Evolutionary conservation across 2,113 vertebrate species (phyloP).

Genomic region (Pelvicachromis taeniatus): DNA sequence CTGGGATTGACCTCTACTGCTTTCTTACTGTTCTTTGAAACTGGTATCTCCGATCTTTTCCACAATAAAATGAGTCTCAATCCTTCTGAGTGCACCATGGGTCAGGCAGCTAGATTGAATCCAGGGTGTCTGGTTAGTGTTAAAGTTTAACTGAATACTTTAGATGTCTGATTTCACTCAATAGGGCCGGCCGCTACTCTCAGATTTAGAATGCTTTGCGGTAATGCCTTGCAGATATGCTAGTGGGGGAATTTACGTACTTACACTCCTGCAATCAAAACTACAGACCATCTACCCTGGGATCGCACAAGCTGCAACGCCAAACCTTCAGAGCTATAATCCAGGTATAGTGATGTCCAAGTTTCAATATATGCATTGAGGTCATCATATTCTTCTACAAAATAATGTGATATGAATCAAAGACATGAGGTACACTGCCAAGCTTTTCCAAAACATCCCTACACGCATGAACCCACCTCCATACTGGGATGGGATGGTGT

Average conservation of each 20-base stretch:
- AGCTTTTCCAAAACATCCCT: background rate
- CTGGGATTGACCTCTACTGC: slow-evolving; percentile 14
- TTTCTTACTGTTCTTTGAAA: slow-evolving; percentile 43
- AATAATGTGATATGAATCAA: background rate
- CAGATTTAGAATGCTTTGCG: slow-evolving; percentile 30
- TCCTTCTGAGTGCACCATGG: slow-evolving; percentile 60
- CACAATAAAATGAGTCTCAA: slow-evolving; percentile 58
- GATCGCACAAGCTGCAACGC: background rate
- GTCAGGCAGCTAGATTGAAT: slow-evolving; percentile 63
- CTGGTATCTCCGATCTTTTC: slow-evolving; percentile 32
- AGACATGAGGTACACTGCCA: background rate
- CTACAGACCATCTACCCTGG: background rate
- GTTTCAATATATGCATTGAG: background rate
- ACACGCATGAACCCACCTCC: background rate
- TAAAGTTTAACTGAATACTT: slow-evolving; percentile 56
- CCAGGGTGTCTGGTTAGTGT: slow-evolving; percentile 71
- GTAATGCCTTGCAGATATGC: slow-evolving; percentile 56
- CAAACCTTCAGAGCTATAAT: background rate
- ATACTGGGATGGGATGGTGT: background rate
- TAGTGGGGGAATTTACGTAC: background rate
- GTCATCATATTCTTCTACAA: background rate
- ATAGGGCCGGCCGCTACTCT: slow-evolving; percentile 37
- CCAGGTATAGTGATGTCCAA: background rate
- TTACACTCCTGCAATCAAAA: background rate
- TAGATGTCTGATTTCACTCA: slow-evolving; percentile 68